Conservation (phyloP, 2,113 vertebrate species). For the Dicrurus megarhynchus region DNA sequence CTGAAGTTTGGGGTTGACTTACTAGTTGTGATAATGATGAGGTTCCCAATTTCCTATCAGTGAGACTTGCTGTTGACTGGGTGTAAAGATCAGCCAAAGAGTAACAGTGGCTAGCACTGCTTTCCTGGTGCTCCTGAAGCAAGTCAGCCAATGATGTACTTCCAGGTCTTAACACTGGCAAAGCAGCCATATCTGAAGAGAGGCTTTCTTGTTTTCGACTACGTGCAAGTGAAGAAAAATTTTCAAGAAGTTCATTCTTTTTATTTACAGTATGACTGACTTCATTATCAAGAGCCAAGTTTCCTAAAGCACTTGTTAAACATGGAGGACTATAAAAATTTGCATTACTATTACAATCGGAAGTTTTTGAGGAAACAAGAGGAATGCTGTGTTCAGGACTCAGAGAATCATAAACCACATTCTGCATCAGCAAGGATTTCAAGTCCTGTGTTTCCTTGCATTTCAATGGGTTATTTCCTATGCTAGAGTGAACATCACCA, state of each 20-base stretch:
- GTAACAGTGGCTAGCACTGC: conserved; percentile 50
- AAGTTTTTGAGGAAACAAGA: conserved; percentile 25
- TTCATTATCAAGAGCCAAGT: conserved; percentile 62
- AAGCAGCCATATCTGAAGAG: conserved; percentile 13
- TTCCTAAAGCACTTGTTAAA: conserved; percentile 73
- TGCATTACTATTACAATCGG: neutral
- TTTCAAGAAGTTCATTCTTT: conserved; percentile 57
- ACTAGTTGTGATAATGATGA: conserved; percentile 69
- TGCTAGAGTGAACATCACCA: conserved; percentile 21
- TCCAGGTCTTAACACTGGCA: conserved; percentile 58
- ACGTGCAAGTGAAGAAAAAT: conserved; percentile 62
- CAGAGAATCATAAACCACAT: conserved; percentile 11
- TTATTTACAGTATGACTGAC: conserved; percentile 32
- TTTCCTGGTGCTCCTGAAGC: conserved; percentile 82
- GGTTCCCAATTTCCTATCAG: conserved; percentile 48
- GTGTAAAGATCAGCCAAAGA: conserved; percentile 65
- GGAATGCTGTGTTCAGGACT: conserved; percentile 12
- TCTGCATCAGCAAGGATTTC: conserved; percentile 62
- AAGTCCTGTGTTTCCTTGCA: conserved; percentile 62
- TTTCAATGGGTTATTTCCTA: conserved; percentile 30
- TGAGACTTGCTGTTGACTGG: conserved; percentile 30
- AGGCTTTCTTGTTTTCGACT: conserved; percentile 39
- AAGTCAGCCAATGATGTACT: conserved; percentile 84
- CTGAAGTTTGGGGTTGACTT: conserved; percentile 51
- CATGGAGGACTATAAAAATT: conserved; percentile 33